phyloP scores from a whole-genome alignment of 2,888 invertebrate genomes.

The Tinea trinotella region DNA sequence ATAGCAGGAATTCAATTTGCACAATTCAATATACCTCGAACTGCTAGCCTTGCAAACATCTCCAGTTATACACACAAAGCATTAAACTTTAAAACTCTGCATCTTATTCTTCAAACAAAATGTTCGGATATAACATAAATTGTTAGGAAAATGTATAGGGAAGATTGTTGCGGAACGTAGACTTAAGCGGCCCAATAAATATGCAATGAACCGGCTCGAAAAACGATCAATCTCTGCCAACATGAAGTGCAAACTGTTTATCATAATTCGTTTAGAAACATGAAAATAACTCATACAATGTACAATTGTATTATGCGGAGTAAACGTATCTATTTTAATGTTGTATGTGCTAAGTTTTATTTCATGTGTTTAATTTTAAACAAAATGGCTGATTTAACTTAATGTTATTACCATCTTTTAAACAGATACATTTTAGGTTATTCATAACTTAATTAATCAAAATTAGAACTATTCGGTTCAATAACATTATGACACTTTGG shows the following conservation, averaged over 20 bases:
- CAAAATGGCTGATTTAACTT: too few species aligned
- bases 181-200: constrained; percentile 45
- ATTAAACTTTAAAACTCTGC: not conserved
- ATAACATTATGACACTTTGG: too few species aligned
- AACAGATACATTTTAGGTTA: too few species aligned
- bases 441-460: too few species aligned
- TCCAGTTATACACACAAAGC: constrained; percentile 24
- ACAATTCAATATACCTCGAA: constrained; percentile 35
- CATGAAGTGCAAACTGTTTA: constrained; percentile 45
- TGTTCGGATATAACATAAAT: not conserved
- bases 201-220: constrained; percentile 43
- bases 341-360: too few species aligned
- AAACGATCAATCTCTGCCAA: constrained; percentile 46
- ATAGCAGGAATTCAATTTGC: constrained; percentile 33
- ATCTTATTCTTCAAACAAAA: not conserved
- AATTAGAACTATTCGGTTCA: too few species aligned
- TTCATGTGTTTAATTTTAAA: too few species aligned
- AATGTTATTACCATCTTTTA: too few species aligned
- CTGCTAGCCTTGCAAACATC: constrained; percentile 27
- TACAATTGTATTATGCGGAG: too few species aligned
- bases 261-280: constrained; percentile 39
- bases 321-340: too few species aligned
- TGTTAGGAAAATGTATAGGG: not conserved
- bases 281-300: too few species aligned
- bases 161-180: constrained; percentile 4